Base-by-base conservation (phyloP, 2,113 vertebrate species). In the Arenaria interpres region DNA sequence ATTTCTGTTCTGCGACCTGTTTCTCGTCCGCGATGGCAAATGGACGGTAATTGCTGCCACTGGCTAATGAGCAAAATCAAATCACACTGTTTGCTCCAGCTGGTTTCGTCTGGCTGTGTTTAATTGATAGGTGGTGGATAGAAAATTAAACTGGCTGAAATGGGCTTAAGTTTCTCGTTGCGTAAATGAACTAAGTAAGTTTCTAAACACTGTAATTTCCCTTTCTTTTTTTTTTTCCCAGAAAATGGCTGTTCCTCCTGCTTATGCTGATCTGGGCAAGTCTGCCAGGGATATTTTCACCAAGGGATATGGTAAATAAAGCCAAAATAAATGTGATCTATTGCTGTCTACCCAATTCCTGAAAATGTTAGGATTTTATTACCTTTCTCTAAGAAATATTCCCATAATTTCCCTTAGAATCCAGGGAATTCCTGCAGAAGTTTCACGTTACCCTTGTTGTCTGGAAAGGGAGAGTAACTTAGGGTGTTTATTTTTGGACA, bases 241-340 rank as follows among this genome's bases (percentile, higher is more conserved):
- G 99, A 99, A 97, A 97, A 99, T 99, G 99, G 99, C 99, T 69
- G 98, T 99, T 97, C 99, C 99, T 97, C 99, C 99, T 86, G 98
- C 98, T 37, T 99, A 99, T 20, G 96, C 97, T 71, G 99, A 99
- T 97, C 98, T 99, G 93, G 99, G 99, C 97, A 99, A 99, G 96
- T 98, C 99, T 59, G 99, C 99, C 98, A 98, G 98, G 97, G 99
- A 99, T 91, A 98, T 99, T 96, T 99, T 99, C 97, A 99, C 99
- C 96, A 99, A 99, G 94, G 99, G 99, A 97, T 99, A 99, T 19
- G 99, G 99, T 99, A 98, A 99, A 97, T 97, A 96, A 89, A 54
- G 18, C 23, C 6, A 57, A 71, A 63, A 77, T 53, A 60, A 74
- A 16, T 89, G 56, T 62, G 32, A 7, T 54, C 43, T 51, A 82